Evolutionary conservation across 2,113 vertebrate species (phyloP), one percentile per base, ranked within the genome.

Genomic region (Stictonetta naevosa): DNA sequence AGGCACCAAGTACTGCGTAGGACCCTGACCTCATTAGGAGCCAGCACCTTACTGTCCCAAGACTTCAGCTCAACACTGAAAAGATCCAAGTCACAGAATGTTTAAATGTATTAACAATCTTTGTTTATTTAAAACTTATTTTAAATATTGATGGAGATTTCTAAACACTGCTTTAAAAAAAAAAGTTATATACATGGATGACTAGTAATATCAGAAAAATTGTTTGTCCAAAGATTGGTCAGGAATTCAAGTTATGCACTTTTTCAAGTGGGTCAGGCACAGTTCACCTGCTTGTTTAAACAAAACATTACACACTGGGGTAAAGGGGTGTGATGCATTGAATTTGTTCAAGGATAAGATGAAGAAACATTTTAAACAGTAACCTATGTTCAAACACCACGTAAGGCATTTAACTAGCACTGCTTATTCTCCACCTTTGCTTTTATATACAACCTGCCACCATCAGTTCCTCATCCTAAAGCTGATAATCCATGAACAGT

Each of bases 231-330:
- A 95, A 96, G 88, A 64, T 16, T 7, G 79, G 90, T 83, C 72
- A 97, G 93, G 97, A 98, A 98, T 98, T 97, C 82, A 90, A 97
- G 92, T 72, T 90, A 97, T 94, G 95, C 86, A 71, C 66, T 94
- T 95, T 88, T 96, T 92, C 81, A 90, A 86, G 71, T n/a, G 73
- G 96, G 96, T 98, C 97, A 97, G 76, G 85, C 46, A 78, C 8
- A 97, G 96, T 97, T 97, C 97, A 96, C 93, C 92, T 96, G 86
- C 92, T 97, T 93, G 21, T 79, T 97, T 96, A 94, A 96, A 96
- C 74, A 94, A 85, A 92, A 48, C 67, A 88, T 59, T 92, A 73
- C 52, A 72, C 40, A n/a, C 13, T 9, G 29, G 55, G 40, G 34
- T 33, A 69, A 48, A 88, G 40, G 46, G 16, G 7, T 26, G 36